phyloP scores from a whole-genome alignment of 1,140 invertebrate genomes.

The Drepana arcuata region DNA sequence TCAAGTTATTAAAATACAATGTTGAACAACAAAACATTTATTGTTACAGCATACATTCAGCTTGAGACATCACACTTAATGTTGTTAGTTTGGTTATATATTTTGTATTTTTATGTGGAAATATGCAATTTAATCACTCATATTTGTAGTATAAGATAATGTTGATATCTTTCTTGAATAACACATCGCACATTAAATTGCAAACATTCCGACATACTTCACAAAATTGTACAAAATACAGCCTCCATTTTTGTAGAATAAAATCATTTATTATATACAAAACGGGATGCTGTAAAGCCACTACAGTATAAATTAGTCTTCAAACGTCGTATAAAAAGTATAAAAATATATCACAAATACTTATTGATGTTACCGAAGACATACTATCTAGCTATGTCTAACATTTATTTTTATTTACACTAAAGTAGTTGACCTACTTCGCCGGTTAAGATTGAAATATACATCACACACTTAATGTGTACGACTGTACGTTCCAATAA shows the following conservation, averaged over 20 bases:
- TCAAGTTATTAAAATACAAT: slow-evolving; percentile 39
- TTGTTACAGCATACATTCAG: slow-evolving; percentile 29
- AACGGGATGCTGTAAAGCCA: slow-evolving; percentile 9
- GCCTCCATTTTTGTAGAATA: slow-evolving; percentile 11
- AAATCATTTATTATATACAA: slow-evolving; percentile 10
- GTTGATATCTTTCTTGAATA: slow-evolving; percentile 5
- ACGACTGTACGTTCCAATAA: slow-evolving; percentile 15
- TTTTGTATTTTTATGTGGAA: no score
- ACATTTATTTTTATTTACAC: slow-evolving; percentile 30
- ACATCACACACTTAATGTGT: slow-evolving; percentile 21
- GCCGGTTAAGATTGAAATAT: no score
- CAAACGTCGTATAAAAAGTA: slow-evolving; percentile 28
- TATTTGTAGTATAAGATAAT: slow-evolving; percentile 26
- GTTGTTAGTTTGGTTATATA: no score
- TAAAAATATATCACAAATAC: slow-evolving; percentile 32
- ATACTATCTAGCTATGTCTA: slow-evolving; percentile 17
- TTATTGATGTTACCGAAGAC: slow-evolving; percentile 7
- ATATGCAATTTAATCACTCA: no score
- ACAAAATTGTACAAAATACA: slow-evolving; percentile 1
- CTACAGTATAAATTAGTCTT: slow-evolving; percentile 6
- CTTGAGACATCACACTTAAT: slow-evolving; percentile 64
- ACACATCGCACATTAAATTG: slow-evolving; percentile 2
- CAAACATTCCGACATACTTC: slow-evolving; percentile 1
- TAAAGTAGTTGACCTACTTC: slow-evolving; percentile 7
- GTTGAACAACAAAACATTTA: slow-evolving; percentile 39